A percentile compares a stretch with the other conserved stretches of the same genome.
phyloP scores from a whole-genome alignment of 2,113 vertebrate genomes.

The Oenanthe melanoleuca region DNA sequence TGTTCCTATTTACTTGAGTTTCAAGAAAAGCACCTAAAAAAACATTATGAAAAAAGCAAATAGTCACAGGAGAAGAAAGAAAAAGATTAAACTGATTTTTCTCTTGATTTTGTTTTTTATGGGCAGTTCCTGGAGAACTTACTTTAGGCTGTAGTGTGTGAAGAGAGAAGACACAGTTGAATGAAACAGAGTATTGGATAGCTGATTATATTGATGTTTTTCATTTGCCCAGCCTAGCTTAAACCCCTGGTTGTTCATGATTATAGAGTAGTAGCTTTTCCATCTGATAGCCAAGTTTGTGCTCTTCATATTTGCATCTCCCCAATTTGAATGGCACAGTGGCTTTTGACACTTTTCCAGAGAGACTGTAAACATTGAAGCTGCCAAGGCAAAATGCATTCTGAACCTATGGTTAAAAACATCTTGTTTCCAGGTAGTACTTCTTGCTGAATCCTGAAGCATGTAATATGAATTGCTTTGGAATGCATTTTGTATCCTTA shows the following conservation, averaged over 20 bases:
- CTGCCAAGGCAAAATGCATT: not conserved
- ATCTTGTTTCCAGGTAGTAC: not conserved
- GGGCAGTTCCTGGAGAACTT: not conserved
- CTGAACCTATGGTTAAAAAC: not conserved
- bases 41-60: not conserved
- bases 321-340: not conserved
- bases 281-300: not conserved
- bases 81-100: not conserved
- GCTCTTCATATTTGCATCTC: not conserved
- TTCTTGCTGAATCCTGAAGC: conserved; percentile 14
- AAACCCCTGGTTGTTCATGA: not conserved
- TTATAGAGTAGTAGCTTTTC: conserved; percentile 1
- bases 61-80: not conserved
- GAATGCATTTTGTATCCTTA: conserved; percentile 5
- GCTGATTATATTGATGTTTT: not conserved
- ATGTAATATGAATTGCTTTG: not conserved
- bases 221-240: not conserved
- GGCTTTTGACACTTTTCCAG: not conserved
- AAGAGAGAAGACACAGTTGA: not conserved
- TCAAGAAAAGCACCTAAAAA: not conserved
- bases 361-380: not conserved
- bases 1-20: not conserved
- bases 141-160: not conserved
- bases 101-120: not conserved
- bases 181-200: not conserved